phyloP scores from a whole-genome alignment of 2,888 invertebrate species.

The Macrosiphum euphorbiae region DNA sequence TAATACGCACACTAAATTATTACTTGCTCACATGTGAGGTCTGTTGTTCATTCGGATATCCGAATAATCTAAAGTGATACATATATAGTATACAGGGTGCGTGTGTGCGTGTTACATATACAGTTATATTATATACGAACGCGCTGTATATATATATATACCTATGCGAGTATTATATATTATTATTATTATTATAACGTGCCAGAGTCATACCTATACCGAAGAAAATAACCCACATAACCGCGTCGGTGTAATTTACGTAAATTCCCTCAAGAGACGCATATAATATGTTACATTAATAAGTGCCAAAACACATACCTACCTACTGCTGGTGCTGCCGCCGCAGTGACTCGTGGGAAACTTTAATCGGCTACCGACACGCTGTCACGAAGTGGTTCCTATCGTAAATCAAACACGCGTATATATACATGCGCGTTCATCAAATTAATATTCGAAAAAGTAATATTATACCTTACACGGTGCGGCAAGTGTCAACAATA shows the following conservation, averaged over 20 bases:
- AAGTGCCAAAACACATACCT: constrained; percentile 6
- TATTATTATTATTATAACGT: background rate
- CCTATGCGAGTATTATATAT: no score
- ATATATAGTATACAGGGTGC: background rate
- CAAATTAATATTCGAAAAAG: constrained; percentile 14
- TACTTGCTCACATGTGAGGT: background rate
- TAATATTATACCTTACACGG: background rate
- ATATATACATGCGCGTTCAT: background rate
- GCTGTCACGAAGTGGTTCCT: background rate
- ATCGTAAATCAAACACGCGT: constrained; percentile 1
- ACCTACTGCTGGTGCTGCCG: no score
- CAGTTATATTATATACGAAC: background rate
- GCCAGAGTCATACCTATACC: background rate
- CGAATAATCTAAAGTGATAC: background rate
- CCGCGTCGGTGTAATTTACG: background rate
- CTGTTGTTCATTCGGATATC: background rate
- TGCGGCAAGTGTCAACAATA: background rate
- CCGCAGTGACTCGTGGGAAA: constrained; percentile 7
- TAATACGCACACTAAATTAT: background rate
- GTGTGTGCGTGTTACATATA: background rate
- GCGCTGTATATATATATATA: background rate
- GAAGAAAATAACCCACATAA: constrained; percentile 5
- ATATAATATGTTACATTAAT: constrained; percentile 27
- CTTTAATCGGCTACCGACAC: constrained; percentile 21
- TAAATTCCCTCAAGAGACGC: constrained; percentile 7